Evolutionary conservation across 2,888 invertebrate genomes (phyloP).

Genomic region (Lasioglossum calceatum): DNA sequence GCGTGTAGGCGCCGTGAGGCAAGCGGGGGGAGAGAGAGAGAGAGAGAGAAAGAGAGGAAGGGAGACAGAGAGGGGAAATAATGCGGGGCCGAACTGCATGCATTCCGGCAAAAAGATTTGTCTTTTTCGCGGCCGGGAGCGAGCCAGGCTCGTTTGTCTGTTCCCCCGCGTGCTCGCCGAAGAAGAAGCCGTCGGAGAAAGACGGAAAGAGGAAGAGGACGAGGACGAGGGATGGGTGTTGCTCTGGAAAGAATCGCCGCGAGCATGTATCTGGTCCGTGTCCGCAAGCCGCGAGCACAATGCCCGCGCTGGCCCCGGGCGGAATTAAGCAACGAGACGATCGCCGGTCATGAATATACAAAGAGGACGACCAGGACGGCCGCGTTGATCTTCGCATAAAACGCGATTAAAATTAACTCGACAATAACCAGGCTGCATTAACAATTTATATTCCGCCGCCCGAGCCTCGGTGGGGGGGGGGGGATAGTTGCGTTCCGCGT

Average conservation of each 20-base stretch:
- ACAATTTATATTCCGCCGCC: constrained; percentile 61
- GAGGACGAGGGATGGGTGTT: neutral
- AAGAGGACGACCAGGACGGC: constrained; percentile 36
- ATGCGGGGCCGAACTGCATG: constrained; percentile 34
- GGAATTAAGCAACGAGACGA: constrained; percentile 59
- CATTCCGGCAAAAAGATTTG: constrained; percentile 49
- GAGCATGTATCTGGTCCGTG: constrained; percentile 38
- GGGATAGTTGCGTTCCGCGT: neutral
- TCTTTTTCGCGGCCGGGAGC: constrained; percentile 34
- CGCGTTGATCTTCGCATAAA: constrained; percentile 61
- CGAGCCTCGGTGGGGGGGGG: neutral
- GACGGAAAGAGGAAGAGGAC: constrained; percentile 11
- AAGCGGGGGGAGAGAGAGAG: neutral
- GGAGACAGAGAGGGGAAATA: constrained; percentile 15
- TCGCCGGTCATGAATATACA: constrained; percentile 64
- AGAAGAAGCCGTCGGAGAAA: constrained; percentile 22
- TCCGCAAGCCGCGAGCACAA: constrained; percentile 37
- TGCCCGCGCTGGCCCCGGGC: constrained; percentile 24
- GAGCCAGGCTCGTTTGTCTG: constrained; percentile 38
- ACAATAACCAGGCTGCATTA: constrained; percentile 61
- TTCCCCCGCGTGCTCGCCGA: neutral
- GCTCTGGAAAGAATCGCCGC: constrained; percentile 48
- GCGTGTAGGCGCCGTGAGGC: constrained; percentile 15
- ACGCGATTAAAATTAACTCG: constrained; percentile 66
- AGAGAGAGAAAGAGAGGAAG: neutral